Percentiles rank a stretch among this genome's conserved stretches.
These are phyloP conservation scores for Procambarus clarkii DNA, from an alignment of 1,140 invertebrate species.

Conservation along the genomic window DNA sequence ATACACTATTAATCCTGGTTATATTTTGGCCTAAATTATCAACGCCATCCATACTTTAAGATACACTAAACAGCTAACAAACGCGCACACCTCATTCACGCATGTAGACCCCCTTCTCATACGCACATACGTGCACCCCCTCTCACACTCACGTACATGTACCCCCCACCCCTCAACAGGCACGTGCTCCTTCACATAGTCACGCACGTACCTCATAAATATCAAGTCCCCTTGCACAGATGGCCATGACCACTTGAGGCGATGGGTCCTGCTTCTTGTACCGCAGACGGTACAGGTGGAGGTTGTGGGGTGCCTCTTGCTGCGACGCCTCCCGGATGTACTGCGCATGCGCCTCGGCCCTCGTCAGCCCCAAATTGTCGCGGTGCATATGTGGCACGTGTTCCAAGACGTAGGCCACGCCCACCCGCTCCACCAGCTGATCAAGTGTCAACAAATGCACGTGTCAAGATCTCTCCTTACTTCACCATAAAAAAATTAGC, in stretches of 20 bases:
- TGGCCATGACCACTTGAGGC: constrained; percentile 83
- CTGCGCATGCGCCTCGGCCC: constrained; percentile 86
- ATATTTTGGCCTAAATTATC: not conserved
- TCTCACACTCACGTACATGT: no score
- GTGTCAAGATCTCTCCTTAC: not conserved
- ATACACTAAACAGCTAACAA: no score
- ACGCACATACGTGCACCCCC: no score
- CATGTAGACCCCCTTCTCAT: no score
- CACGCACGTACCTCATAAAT: constrained; percentile 80
- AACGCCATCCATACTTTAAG: no score
- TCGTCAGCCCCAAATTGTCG: constrained; percentile 85
- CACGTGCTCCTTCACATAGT: not conserved
- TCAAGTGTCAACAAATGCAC: not conserved
- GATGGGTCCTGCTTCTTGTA: constrained; percentile 83
- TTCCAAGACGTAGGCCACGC: constrained; percentile 80
- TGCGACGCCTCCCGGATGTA: constrained; percentile 93
- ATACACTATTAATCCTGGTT: no score
- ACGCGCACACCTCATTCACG: no score
- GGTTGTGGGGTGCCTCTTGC: constrained; percentile 90
- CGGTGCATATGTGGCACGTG: constrained; percentile 81
- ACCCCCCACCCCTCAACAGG: no score
- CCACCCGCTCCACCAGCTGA: constrained; percentile 79
- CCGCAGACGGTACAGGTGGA: constrained; percentile 92
- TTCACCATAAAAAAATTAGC: no score
- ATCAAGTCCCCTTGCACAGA: constrained; percentile 90